These are phyloP conservation scores for Trissonchulus latispiculum DNA, from an alignment of 2,888 invertebrate species.

Conservation along the genomic window DNA sequence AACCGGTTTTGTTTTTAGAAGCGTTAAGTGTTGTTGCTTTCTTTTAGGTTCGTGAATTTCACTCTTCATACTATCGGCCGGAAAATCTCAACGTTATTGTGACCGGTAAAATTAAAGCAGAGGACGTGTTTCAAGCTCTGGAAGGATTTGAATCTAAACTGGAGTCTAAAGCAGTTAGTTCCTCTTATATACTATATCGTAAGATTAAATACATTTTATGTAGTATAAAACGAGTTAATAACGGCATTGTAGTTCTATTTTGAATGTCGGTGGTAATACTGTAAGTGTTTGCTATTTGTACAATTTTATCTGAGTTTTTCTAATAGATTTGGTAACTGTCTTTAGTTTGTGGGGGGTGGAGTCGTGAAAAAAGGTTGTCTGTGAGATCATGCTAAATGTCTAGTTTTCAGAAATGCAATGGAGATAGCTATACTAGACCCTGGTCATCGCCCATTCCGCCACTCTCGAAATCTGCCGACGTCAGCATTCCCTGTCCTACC, in stretches of 20 bases:
- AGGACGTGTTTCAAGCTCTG: constrained; percentile 63
- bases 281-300: neutral
- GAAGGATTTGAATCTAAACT: constrained; percentile 65
- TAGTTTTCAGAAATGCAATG: neutral
- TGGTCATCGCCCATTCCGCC: constrained; percentile 55
- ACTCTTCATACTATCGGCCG: constrained; percentile 70
- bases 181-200: too few species aligned
- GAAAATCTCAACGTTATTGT: constrained; percentile 73
- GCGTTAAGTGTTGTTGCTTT: constrained; percentile 1
- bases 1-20: constrained; percentile 19
- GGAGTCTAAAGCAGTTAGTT: constrained; percentile 38
- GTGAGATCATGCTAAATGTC: neutral
- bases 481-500: constrained; percentile 62
- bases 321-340: too few species aligned
- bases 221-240: too few species aligned
- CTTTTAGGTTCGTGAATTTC: constrained; percentile 61
- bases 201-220: too few species aligned
- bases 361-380: too few species aligned
- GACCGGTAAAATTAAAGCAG: constrained; percentile 60
- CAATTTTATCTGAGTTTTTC: too few species aligned
- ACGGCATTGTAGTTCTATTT: too few species aligned
- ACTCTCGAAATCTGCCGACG: constrained; percentile 53
- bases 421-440: constrained; percentile 50
- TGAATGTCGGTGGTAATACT: too few species aligned
- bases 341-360: too few species aligned